A percentile compares a stretch with the other conserved stretches of the same genome.
These are phyloP conservation scores for Drosophila mauritiana DNA, from an alignment of 1,140 invertebrate genomes.

Conservation along the genomic window DNA sequence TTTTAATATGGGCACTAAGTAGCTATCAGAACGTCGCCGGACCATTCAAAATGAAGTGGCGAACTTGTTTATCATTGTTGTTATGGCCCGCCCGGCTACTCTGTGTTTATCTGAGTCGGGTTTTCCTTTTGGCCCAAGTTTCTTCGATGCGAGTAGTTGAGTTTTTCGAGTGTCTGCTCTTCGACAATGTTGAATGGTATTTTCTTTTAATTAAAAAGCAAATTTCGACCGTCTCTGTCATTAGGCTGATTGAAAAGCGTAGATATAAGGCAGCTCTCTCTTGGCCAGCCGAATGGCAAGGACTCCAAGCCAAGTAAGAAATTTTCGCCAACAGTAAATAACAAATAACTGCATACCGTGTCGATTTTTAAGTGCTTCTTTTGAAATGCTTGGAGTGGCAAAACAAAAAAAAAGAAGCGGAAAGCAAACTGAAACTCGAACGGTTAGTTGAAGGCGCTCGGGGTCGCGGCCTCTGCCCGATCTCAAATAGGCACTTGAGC, in stretches of 20 bases:
- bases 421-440: slow-evolving; percentile 45
- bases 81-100: slow-evolving; percentile 53
- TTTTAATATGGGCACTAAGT: slow-evolving; percentile 81
- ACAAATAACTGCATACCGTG: slow-evolving; percentile 76
- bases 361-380: slow-evolving; percentile 80
- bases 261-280: slow-evolving; percentile 18
- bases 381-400: slow-evolving; percentile 38
- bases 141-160: slow-evolving; percentile 47
- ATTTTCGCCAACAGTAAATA: slow-evolving; percentile 73
- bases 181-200: slow-evolving; percentile 59
- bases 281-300: background rate
- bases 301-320: slow-evolving; percentile 71
- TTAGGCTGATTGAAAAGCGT: slow-evolving; percentile 76
- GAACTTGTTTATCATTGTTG: slow-evolving; percentile 82
- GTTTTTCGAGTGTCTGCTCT: slow-evolving; percentile 68
- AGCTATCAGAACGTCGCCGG: slow-evolving; percentile 66
- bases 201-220: slow-evolving; percentile 83
- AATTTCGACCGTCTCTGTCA: slow-evolving; percentile 70
- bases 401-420: slow-evolving; percentile 24
- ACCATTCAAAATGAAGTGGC: slow-evolving; percentile 79
- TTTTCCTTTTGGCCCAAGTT: slow-evolving; percentile 36
- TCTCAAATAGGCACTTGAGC: slow-evolving; percentile 75
- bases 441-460: slow-evolving; percentile 50
- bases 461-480: slow-evolving; percentile 8
- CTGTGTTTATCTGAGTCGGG: slow-evolving; percentile 21